Evolutionary conservation across 2,888 invertebrate genomes (phyloP), one percentile per base, ranked within the genome.

Genomic region (Chaetoderma sp.): DNA sequence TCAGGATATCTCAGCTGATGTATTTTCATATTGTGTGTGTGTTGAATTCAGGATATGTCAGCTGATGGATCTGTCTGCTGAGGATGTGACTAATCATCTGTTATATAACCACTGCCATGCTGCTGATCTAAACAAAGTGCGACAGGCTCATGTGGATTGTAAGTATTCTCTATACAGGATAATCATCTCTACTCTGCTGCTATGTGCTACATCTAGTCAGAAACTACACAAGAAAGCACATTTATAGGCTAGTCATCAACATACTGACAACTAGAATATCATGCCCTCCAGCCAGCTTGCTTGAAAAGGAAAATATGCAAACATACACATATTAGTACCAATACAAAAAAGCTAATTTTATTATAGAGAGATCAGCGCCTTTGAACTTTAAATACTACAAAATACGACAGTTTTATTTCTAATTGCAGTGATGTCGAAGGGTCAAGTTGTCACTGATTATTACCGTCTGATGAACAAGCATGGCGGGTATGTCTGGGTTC

Each of bases 401-500:
- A n/a, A n/a, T n/a, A n/a, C n/a, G n/a, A n/a, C n/a, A n/a, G n/a
- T n/a, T n/a, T n/a, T n/a, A n/a, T n/a, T n/a, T n/a, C n/a, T n/a
- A n/a, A n/a, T 76, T 80, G 16, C 89, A 97, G 97, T 97, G 88
- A 93, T 97, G 83, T 92, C 94, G 88, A 98, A 98, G 88, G 97
- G 98, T 18, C 98, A 98, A 89, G 96, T 97, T 65, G 89, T 97
- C 86, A 96, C 96, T 18, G 95, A 95, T 87, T 98, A 97, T 89
- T 96, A 95, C 88, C 92, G 97, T 80, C 88, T 98, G 83, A 95
- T 98, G 93, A 97, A 96, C 89, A 96, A 96, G 86, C 93, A 91
- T 76, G 97, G 97, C 5, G 98, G 98, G 36, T 98, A 93, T 88
- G 95, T 96, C 60, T 98, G 97, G 97, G 88, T 98, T 81, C 97